These are phyloP conservation scores for Hyphantria cunea DNA, from an alignment of 1,140 invertebrate genomes.

Conservation along the genomic window DNA sequence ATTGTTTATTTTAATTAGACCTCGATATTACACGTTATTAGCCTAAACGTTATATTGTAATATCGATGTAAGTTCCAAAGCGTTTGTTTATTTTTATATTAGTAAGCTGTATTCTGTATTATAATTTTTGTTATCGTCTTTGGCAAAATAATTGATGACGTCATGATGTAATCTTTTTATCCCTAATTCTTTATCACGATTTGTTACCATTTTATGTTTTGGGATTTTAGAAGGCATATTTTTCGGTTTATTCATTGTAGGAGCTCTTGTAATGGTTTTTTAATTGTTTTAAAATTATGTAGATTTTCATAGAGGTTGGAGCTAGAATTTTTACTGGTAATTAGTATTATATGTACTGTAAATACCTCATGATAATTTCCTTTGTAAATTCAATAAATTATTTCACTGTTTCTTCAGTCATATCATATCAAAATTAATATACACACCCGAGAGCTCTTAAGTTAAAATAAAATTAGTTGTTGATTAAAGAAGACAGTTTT, in stretches of 20 bases:
- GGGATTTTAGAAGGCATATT: not conserved
- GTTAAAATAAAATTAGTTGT: slow-evolving; percentile 12
- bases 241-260: slow-evolving; percentile 17
- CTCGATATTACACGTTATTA: not conserved
- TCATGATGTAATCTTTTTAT: slow-evolving; percentile 21
- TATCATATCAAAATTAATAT: no score
- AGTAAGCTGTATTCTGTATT: slow-evolving; percentile 6
- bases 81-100: slow-evolving; percentile 26
- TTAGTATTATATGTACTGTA: no score
- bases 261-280: no score
- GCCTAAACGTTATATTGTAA: not conserved
- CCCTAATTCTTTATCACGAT: slow-evolving; percentile 14
- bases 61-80: not conserved
- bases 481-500: slow-evolving; percentile 1
- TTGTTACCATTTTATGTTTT: slow-evolving; percentile 27
- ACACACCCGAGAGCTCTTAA: slow-evolving; percentile 7
- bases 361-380: no score
- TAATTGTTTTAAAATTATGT: no score
- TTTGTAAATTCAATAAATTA: no score
- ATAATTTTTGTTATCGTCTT: slow-evolving; percentile 16
- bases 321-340: no score
- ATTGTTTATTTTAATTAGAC: no score
- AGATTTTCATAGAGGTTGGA: no score
- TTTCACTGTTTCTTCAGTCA: no score
- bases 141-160: slow-evolving; percentile 1